Evolutionary conservation across 1,140 invertebrate genomes (phyloP).

Genomic region (Trichonephila clavipes): DNA sequence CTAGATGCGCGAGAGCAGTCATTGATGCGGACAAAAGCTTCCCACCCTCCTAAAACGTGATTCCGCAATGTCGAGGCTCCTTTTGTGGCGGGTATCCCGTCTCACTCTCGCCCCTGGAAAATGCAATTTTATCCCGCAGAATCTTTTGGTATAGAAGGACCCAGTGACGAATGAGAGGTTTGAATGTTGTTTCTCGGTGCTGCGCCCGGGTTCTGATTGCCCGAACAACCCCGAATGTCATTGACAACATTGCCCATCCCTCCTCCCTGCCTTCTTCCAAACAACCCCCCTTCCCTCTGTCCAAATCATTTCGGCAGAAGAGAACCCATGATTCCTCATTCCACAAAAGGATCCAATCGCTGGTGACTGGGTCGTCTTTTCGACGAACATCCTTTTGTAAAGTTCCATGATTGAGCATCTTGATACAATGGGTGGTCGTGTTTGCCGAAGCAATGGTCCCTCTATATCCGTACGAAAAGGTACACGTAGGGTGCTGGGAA

Average conservation of each 20-base stretch:
- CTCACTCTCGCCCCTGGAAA: slow-evolving; percentile 27
- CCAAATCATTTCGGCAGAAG: slow-evolving; percentile 73
- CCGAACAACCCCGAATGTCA: slow-evolving; percentile 43
- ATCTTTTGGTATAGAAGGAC: neutral
- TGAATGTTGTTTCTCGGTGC: slow-evolving; percentile 67
- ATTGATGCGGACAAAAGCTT: slow-evolving; percentile 69
- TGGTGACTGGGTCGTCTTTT: slow-evolving; percentile 64
- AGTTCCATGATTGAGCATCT: slow-evolving; percentile 49
- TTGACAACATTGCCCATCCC: slow-evolving; percentile 66
- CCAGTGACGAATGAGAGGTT: slow-evolving; percentile 69
- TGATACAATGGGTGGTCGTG: slow-evolving; percentile 54
- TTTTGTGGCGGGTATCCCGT: slow-evolving; percentile 52
- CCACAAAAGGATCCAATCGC: slow-evolving; percentile 70
- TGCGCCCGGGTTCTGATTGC: slow-evolving; percentile 70
- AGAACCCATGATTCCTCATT: slow-evolving; percentile 61
- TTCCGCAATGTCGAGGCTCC: slow-evolving; percentile 62
- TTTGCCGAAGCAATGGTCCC: slow-evolving; percentile 60
- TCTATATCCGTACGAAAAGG: slow-evolving; percentile 6
- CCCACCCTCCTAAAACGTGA: slow-evolving; percentile 66
- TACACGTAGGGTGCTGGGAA: neutral
- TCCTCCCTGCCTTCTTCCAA: neutral
- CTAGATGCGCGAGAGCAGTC: slow-evolving; percentile 57
- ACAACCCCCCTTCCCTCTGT: slow-evolving; percentile 42
- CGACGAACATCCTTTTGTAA: slow-evolving; percentile 48
- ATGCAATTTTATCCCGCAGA: slow-evolving; percentile 48